Evolutionary conservation across 2,888 invertebrate genomes (phyloP), one percentile per base, ranked within the genome.

Genomic region (Agrotis segetum): DNA sequence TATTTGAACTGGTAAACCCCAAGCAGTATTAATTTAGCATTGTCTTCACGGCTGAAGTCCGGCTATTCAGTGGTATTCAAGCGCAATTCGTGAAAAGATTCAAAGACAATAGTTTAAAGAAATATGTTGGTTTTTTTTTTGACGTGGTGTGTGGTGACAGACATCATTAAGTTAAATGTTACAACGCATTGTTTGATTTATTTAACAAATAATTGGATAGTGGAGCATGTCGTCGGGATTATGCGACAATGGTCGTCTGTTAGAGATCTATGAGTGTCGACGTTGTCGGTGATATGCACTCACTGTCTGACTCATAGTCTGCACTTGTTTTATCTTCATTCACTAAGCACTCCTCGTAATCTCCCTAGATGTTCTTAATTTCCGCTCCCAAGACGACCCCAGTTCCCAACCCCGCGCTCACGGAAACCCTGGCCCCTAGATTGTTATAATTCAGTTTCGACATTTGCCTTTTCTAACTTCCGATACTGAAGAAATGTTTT

Each of bases 121-220:
- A 75, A 67, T 82, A 63, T 90, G 89, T 88, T 90, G 85, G 82
- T 87, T 84, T 78, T 80, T 84, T 78, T 80, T 82, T 78, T 86
- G 84, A 71, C 84, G 76, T 84, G 64, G 81, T 82, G 83, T 83
- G 77, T 77, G 81, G 66, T 52, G 67, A 64, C 82, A 88, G 89
- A 88, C 90, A 87, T 88, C 87, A 91, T 92, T 91, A 89, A 84
- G 88, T 84, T 88, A 86, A 88, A 88, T 85, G 88, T 89, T 88
- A 87, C 85, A 87, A 83, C 73, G 86, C 88, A 91, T 93, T 92
- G 91, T 93, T 87, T 84, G 84, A 89, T 93, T 93, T 92, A 92
- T 90, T 92, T 92, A 92, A 93, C 92, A 93, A 93, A 93, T 91
- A 89, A 86, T 83, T 80, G 79, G 86, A 91, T 91, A 88, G 90